Evolutionary conservation across 1,140 invertebrate species (phyloP).

Genomic region (Papilio dardanus): DNA sequence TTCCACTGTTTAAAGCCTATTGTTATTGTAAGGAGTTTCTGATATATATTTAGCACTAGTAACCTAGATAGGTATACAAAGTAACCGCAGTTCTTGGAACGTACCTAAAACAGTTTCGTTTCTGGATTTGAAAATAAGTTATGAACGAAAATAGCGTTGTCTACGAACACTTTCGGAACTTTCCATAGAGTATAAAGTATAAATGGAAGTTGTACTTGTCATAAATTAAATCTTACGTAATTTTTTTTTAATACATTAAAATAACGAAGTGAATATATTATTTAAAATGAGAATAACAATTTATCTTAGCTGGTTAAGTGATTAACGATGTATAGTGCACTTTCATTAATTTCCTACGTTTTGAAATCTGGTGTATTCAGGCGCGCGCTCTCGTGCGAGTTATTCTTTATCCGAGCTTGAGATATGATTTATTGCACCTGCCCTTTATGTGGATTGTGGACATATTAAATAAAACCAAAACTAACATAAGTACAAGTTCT

Average conservation of each 20-base stretch:
- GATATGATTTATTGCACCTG: slow-evolving; percentile 14
- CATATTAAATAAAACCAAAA: slow-evolving; percentile 9
- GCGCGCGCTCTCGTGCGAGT: slow-evolving; percentile 2
- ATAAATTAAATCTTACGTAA: too few relatives aligned
- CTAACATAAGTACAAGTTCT: slow-evolving; percentile 2
- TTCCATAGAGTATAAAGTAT: too few relatives aligned
- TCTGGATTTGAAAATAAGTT: too few relatives aligned
- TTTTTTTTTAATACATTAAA: neutral
- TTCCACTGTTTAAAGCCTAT: slow-evolving; percentile 12
- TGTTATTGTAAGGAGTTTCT: neutral
- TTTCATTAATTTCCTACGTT: slow-evolving; percentile 17
- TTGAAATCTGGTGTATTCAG: slow-evolving; percentile 25
- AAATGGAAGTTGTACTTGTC: too few relatives aligned
- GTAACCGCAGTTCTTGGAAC: too few relatives aligned
- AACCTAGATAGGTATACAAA: neutral
- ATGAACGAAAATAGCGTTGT: too few relatives aligned
- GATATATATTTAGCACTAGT: neutral
- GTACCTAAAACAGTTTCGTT: too few relatives aligned
- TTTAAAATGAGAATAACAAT: slow-evolving; percentile 5
- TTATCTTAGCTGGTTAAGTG: slow-evolving; percentile 1
- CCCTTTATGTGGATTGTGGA: neutral
- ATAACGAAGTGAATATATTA: slow-evolving; percentile 9
- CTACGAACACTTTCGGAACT: too few relatives aligned
- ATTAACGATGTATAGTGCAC: slow-evolving; percentile 17
- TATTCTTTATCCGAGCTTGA: slow-evolving; percentile 21